A percentile compares a stretch with the other conserved stretches of the same genome.
Evolutionary conservation across 2,113 vertebrate species (phyloP).

Genomic region (Colinus virginianus): DNA sequence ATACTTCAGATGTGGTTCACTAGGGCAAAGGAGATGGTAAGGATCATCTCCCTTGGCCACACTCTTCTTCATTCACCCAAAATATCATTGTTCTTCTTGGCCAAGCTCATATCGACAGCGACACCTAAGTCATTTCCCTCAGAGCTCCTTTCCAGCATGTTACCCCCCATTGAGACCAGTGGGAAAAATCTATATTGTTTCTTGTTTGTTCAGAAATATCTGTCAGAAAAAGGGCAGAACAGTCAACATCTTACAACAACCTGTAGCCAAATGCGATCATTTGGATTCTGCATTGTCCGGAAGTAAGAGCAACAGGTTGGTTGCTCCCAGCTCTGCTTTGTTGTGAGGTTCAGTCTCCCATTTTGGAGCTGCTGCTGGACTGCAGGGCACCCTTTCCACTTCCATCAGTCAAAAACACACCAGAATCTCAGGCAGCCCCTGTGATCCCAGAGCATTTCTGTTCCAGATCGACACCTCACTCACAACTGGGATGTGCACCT

Average conservation of each 20-base stretch:
- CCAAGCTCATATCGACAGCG: too few relatives aligned
- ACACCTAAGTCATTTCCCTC: too few relatives aligned
- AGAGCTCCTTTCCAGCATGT: too few relatives aligned
- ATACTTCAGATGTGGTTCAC: too few relatives aligned
- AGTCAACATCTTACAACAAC: neutral
- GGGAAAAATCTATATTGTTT: neutral
- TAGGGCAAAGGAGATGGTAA: too few relatives aligned
- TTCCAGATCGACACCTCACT: neutral
- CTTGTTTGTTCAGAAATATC: neutral
- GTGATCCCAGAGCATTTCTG: neutral
- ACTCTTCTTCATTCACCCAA: too few relatives aligned
- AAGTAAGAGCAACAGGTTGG: rapidly evolving
- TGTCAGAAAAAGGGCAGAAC: neutral
- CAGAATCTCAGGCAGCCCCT: neutral
- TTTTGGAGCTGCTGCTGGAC: neutral
- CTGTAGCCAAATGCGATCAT: neutral
- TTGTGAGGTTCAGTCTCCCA: neutral
- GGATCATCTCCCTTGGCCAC: too few relatives aligned
- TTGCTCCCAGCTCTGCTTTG: neutral
- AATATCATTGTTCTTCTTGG: too few relatives aligned
- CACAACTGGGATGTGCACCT: neutral
- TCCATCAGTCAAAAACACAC: neutral
- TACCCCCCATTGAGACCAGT: neutral
- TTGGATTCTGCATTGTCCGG: neutral
- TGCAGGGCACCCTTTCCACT: neutral